Evolutionary conservation across 92 coral and sea anemone genomes (phyloP).

Genomic region (Micromussa lordhowensis): DNA sequence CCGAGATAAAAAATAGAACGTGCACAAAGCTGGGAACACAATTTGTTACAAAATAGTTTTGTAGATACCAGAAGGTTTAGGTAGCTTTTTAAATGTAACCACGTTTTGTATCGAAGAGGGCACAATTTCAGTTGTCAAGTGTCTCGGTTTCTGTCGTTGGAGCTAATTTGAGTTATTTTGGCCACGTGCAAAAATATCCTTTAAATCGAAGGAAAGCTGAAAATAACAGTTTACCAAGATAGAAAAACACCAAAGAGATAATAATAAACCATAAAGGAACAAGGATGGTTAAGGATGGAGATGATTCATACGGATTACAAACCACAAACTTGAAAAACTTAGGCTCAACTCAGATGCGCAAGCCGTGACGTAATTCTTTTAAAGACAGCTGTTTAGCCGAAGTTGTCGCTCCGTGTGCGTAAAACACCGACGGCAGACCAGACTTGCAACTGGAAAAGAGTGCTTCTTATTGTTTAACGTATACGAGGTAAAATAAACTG

Average conservation of each 20-base stretch:
- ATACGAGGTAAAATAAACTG: not conserved
- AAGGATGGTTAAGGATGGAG: too few relatives aligned
- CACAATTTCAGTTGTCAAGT: not conserved
- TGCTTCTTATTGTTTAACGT: not conserved
- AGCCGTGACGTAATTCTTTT: too few relatives aligned
- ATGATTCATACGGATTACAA: too few relatives aligned
- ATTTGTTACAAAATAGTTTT: not conserved
- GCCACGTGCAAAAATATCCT: too few relatives aligned
- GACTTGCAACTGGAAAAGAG: not conserved
- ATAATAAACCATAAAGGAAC: too few relatives aligned
- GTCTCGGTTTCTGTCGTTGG: not conserved
- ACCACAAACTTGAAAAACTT: too few relatives aligned
- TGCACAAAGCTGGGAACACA: slow-evolving; percentile 1
- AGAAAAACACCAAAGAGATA: too few relatives aligned
- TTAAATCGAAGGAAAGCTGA: too few relatives aligned
- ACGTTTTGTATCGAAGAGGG: not conserved
- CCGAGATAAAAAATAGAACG: not conserved
- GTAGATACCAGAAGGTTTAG: not conserved
- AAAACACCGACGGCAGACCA: not conserved
- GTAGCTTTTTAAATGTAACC: not conserved
- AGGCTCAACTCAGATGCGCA: too few relatives aligned
- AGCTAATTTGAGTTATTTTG: too few relatives aligned
- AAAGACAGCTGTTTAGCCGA: too few relatives aligned
- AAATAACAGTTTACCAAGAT: too few relatives aligned
- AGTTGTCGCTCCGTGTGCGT: not conserved